Evolutionary conservation across 2,113 vertebrate genomes (phyloP).

Genomic region (Gymnocephalus cernua): DNA sequence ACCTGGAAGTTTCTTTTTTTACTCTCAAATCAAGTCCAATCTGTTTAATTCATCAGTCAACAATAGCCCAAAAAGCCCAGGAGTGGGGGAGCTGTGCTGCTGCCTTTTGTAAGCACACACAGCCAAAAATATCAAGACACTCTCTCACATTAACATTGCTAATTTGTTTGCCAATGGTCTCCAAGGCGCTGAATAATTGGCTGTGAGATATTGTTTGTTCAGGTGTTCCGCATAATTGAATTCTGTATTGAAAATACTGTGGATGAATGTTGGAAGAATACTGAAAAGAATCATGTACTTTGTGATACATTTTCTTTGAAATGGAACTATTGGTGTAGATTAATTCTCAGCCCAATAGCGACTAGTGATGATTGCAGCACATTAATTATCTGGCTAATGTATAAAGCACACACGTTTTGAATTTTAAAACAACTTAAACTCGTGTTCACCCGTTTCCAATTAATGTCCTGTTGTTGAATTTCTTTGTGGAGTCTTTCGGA

Average conservation of each 20-base stretch:
- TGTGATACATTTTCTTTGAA: slow-evolving; percentile 77
- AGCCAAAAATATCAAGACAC: slow-evolving; percentile 82
- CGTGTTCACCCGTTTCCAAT: slow-evolving; percentile 74
- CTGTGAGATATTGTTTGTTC: slow-evolving; percentile 86
- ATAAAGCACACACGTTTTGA: slow-evolving; percentile 67
- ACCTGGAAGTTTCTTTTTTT: slow-evolving; percentile 71
- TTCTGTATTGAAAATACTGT: slow-evolving; percentile 80
- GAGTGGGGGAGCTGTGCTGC: slow-evolving; percentile 32
- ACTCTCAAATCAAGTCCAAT: slow-evolving; percentile 77
- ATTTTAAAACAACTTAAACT: slow-evolving; percentile 69
- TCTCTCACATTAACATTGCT: slow-evolving; percentile 84
- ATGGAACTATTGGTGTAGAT: slow-evolving; percentile 67
- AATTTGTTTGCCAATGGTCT: slow-evolving; percentile 84
- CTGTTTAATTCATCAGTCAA: slow-evolving; percentile 81
- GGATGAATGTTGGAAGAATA: slow-evolving; percentile 76
- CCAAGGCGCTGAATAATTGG: slow-evolving; percentile 83
- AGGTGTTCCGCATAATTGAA: slow-evolving; percentile 87
- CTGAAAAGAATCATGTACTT: slow-evolving; percentile 70
- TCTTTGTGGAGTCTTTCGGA: slow-evolving; percentile 52
- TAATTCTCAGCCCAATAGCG: slow-evolving; percentile 71
- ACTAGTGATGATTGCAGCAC: slow-evolving; percentile 64
- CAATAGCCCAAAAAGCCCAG: slow-evolving; percentile 67
- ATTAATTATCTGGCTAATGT: slow-evolving; percentile 75
- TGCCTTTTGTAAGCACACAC: slow-evolving; percentile 70
- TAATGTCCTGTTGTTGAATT: slow-evolving; percentile 66